These are phyloP conservation scores for Caenorhabditis sp. DNA, from an alignment of 2,888 invertebrate species.

Conservation along the genomic window DNA sequence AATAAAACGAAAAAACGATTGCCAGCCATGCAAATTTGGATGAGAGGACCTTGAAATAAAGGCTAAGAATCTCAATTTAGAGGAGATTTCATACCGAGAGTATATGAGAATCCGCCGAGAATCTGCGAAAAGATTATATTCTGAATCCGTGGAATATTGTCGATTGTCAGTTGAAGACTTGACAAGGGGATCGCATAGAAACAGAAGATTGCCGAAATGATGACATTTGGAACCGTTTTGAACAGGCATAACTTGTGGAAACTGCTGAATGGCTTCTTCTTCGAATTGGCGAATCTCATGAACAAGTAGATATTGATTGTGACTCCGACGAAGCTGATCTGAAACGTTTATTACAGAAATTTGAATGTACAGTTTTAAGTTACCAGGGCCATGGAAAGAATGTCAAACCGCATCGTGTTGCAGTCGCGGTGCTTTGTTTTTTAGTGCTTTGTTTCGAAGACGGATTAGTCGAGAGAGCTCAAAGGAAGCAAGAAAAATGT, in stretches of 20 bases:
- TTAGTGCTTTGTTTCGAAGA: neutral
- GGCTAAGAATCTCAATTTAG: too few relatives aligned
- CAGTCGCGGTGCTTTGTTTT: too few relatives aligned
- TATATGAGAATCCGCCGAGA: constrained; percentile 16
- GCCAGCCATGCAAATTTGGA: constrained; percentile 26
- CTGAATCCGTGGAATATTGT: constrained; percentile 2
- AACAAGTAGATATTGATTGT: constrained; percentile 2
- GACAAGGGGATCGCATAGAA: constrained; percentile 3
- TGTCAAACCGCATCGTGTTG: neutral
- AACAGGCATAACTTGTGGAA: constrained; percentile 35
- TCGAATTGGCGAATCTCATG: neutral
- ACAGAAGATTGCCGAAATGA: neutral
- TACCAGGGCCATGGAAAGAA: neutral
- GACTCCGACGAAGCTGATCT: constrained; percentile 18
- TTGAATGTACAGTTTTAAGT: too few relatives aligned
- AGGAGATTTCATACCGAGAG: neutral
- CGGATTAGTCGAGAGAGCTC: neutral
- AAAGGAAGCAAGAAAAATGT: neutral
- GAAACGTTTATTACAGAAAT: neutral
- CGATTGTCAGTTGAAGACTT: neutral
- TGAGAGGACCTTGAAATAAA: constrained; percentile 5
- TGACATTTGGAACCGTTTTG: constrained; percentile 35
- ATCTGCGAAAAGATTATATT: constrained; percentile 17
- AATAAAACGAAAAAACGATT: constrained; percentile 23
- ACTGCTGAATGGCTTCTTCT: constrained; percentile 19